Percentiles rank a stretch among this genome's conserved stretches.
phyloP scores from a whole-genome alignment of 2,113 vertebrate species.

The Nymphicus hollandicus region DNA sequence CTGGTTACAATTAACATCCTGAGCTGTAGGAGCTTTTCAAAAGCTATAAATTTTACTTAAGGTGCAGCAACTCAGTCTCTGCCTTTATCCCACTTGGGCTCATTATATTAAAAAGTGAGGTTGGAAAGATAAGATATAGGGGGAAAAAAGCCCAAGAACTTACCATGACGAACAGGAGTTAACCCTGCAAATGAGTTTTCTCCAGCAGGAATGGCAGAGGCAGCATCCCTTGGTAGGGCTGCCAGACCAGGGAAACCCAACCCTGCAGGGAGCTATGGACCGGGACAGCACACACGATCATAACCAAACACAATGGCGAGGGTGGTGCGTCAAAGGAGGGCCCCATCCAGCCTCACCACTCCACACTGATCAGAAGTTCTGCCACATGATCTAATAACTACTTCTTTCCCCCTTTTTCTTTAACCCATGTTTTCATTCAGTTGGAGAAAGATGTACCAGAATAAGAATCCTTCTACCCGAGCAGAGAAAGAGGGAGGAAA shows the following conservation, averaged over 20 bases:
- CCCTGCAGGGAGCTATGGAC: too few species aligned
- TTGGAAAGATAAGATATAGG: background rate
- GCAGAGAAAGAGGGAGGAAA: background rate
- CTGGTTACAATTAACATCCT: slow-evolving; percentile 22
- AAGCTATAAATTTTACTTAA: background rate
- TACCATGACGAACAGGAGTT: background rate
- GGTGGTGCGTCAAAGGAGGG: rapidly evolving
- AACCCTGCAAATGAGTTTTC: background rate
- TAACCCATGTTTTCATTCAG: background rate
- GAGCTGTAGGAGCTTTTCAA: background rate
- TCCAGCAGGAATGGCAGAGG: background rate
- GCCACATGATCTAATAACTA: background rate
- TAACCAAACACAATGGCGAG: rapidly evolving
- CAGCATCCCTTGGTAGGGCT: background rate
- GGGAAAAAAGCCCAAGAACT: rapidly evolving
- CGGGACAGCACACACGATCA: rapidly evolving
- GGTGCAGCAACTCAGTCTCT: background rate
- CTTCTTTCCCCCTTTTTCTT: rapidly evolving
- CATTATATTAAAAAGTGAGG: background rate
- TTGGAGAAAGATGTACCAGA: background rate
- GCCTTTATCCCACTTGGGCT: background rate
- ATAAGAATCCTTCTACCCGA: background rate
- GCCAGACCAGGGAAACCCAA: background rate
- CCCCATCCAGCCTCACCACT: rapidly evolving
- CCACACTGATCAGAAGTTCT: background rate